Base-by-base conservation (phyloP, 2,113 vertebrate genomes). In the Colaptes auratus region DNA sequence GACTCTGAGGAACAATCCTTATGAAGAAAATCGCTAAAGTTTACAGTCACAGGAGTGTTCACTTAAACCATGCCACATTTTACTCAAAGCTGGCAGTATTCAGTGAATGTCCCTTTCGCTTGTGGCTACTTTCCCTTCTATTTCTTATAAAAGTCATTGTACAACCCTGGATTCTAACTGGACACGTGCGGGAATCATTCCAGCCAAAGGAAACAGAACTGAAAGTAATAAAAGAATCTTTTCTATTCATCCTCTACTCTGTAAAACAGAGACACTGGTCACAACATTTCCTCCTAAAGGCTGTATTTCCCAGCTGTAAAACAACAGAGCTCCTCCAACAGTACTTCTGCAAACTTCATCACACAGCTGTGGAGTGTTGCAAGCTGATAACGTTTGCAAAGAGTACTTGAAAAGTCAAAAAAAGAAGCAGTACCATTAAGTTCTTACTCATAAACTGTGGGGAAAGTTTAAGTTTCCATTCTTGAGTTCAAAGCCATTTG, bases 181-280 rank as follows among this genome's bases (percentile, higher is more conserved):
- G 86, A 88, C 61, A 39, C 20, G 17, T 25, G 28, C 50, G 17
- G 65, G 50, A 81, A 75, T 59, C 44, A 80, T 65, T 88, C 69
- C 80, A 94, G 20, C 27, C 53, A 58, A 67, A 90, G 50, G 50
- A 90, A 97, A 92, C 58, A 86, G 73, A 97, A 97, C 61, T 84
- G 93, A 96, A 97, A 95, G 58, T 55, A 84, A 58, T 24, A 15
- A 25, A 21, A 83, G 64, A 63, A 36, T 46, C 46, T 65, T 73
- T 46, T 30, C 67, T 50, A 71, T 86, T 95, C n/a, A 63, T 83
- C 73, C 42, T 59, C 58, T 65, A 50, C 78, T 69, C 19, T 70
- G 50, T 75, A 61, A 53, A 60, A 44, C 0, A 79, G 55, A 78
- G 24, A 82, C n/a, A 46, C 8, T n/a, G n/a, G n/a, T n/a, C n/a